A percentile compares a stretch with the other conserved stretches of the same genome.
Conservation (phyloP, 2,113 vertebrate genomes). For the Vicugna pacos region DNA sequence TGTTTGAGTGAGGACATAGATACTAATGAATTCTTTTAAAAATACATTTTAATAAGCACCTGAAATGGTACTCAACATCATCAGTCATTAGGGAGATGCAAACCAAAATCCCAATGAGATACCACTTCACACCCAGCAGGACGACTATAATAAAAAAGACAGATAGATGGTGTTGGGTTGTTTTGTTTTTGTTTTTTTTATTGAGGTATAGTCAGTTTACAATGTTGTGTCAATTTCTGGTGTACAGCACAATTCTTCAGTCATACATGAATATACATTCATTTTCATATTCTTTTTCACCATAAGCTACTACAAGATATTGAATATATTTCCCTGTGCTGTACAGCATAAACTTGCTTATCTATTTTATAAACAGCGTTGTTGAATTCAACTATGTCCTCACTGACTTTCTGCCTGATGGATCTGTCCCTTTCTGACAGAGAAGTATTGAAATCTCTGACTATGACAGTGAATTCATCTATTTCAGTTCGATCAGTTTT, state of each 20-base stretch:
- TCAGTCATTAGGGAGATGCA: background rate
- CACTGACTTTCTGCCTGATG: background rate
- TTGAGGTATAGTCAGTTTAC: too few species aligned
- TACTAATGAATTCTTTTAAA: constrained; percentile 19
- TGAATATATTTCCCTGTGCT: too few species aligned
- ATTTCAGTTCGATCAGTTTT: background rate
- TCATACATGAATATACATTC: too few species aligned
- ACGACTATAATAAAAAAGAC: background rate
- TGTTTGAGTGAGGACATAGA: background rate
- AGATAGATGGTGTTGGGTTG: background rate
- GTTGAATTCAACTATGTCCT: background rate
- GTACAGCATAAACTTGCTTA: too few species aligned
- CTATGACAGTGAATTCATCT: background rate
- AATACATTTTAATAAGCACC: constrained; percentile 31
- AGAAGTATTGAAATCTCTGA: background rate
- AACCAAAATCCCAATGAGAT: background rate
- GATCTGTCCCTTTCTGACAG: background rate
- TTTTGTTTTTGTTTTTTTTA: too few species aligned
- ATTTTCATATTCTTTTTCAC: too few species aligned
- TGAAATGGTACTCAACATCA: background rate
- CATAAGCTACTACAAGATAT: too few species aligned
- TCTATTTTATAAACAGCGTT: background rate
- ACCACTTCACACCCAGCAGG: background rate
- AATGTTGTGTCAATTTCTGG: too few species aligned
- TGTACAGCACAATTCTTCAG: too few species aligned